These are phyloP conservation scores for Abramis brama DNA, from an alignment of 2,113 vertebrate species.

Conservation along the genomic window DNA sequence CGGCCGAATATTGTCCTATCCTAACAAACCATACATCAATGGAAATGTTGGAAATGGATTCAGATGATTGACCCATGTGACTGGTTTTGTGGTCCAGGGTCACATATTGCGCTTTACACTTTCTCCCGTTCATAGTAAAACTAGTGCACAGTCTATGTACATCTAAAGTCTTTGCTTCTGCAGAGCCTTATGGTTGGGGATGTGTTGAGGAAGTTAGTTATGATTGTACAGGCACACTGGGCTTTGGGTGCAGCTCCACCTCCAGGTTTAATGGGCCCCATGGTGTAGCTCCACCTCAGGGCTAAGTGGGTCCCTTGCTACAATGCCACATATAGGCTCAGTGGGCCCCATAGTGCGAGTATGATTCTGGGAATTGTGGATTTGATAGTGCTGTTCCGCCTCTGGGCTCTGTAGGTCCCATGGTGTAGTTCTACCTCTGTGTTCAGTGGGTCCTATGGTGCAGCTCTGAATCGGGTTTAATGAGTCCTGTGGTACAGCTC, in stretches of 20 bases:
- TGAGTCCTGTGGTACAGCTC: slow-evolving; percentile 10
- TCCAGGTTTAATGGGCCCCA: not conserved
- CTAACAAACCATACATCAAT: too few species aligned
- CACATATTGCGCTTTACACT: too few species aligned
- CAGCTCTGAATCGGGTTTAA: not conserved
- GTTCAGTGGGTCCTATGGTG: not conserved
- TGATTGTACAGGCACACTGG: slow-evolving; percentile 6
- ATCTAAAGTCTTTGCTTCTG: not conserved
- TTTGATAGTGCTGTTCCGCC: not conserved
- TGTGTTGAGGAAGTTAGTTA: not conserved
- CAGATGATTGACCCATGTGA: too few species aligned
- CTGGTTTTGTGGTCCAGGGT: too few species aligned
- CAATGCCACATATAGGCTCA: not conserved
- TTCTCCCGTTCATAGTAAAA: too few species aligned
- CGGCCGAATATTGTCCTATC: too few species aligned
- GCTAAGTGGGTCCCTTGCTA: not conserved
- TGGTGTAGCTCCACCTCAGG: not conserved
- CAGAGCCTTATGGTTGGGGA: not conserved
- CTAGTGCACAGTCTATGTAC: too few species aligned
- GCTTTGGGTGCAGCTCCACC: slow-evolving; percentile 17
- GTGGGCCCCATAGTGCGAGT: not conserved
- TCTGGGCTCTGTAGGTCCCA: not conserved
- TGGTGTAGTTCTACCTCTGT: not conserved
- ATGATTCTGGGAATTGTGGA: not conserved
- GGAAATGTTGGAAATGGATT: too few species aligned